Evolutionary conservation across 2,888 invertebrate genomes (phyloP), one percentile per base, ranked within the genome.

Genomic region (Azorinus chamasolen): DNA sequence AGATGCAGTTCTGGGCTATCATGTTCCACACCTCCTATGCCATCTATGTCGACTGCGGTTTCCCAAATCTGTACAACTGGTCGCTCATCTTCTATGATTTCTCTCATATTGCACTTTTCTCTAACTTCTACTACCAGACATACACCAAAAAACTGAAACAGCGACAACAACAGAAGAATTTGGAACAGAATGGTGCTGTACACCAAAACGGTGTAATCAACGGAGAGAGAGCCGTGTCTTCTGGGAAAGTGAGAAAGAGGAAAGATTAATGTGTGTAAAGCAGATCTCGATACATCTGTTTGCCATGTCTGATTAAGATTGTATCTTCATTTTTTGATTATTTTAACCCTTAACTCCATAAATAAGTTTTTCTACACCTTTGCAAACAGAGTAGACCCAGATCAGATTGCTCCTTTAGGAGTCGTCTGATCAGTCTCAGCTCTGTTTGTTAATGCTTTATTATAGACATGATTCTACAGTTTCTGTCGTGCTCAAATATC

Each of bases 21-120:
- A 82, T 92, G 37, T 70, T 85, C 48, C 91, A 92, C 74, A 88
- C 97, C 12, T 64, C 57, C 53, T 89, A 83, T 62, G 81, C 87
- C 4, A 79, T 88, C 46, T 90, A 84, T 69, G 43, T 75, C 4
- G 74, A 83, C 81, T 90, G 90, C 68, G 86, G 88, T 57, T 90
- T 88, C 73, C 91, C 91, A 6, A 79, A 83, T 18, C 74, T 84
- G 32, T 91, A 87, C 83, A 82, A 85, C 62, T 86, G 84, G 58
- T 80, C 87, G 5, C 83, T 90, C 14, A 78, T 92, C 16, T 68
- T 82, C 61, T 91, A 91, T 70, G 84, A 86, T 57, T 57, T 89
- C 53, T 88, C 89, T 3, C 90, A 89, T 74, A 87, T 92, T 58
- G 74, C 89, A 6, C 88, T 92, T 48, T 92, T 92, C 86, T 86